Evolutionary conservation across 2,888 invertebrate genomes (phyloP).

Genomic region (Tetragonisca angustula): DNA sequence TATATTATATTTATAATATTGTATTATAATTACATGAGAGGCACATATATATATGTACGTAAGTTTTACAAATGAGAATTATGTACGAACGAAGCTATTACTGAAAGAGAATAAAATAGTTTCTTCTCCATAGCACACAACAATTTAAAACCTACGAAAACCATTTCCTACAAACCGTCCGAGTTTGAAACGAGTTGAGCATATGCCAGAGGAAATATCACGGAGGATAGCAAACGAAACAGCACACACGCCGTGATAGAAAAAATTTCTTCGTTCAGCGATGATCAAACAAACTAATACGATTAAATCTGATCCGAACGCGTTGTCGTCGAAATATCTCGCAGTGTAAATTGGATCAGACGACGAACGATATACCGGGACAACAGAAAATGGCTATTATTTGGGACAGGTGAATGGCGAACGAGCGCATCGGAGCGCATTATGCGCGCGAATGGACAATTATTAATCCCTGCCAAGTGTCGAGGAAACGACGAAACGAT

Average conservation of each 20-base stretch:
- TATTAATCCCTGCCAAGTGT: slow-evolving; percentile 58
- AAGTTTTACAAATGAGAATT: no score
- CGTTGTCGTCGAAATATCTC: not conserved
- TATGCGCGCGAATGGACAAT: slow-evolving; percentile 37
- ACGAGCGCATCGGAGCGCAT: slow-evolving; percentile 28
- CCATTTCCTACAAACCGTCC: no score
- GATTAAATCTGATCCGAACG: not conserved
- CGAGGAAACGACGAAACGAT: slow-evolving; percentile 57
- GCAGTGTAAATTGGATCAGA: slow-evolving; percentile 7
- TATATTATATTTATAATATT: no score
- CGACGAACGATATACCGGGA: not conserved
- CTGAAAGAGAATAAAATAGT: no score
- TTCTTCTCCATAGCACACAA: no score
- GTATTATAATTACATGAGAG: no score
- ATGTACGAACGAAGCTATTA: no score
- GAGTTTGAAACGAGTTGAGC: not conserved
- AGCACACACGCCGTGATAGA: not conserved
- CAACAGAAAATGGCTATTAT: slow-evolving; percentile 31
- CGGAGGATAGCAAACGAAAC: not conserved
- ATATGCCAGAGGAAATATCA: not conserved
- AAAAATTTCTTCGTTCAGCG: not conserved
- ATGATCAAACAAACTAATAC: not conserved
- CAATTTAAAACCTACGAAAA: not conserved
- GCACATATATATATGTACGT: no score
- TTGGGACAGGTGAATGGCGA: slow-evolving; percentile 14